A percentile compares a stretch with the other conserved stretches of the same genome.
Evolutionary conservation across 1,140 invertebrate species (phyloP).

Genomic region (Cydia amplana): DNA sequence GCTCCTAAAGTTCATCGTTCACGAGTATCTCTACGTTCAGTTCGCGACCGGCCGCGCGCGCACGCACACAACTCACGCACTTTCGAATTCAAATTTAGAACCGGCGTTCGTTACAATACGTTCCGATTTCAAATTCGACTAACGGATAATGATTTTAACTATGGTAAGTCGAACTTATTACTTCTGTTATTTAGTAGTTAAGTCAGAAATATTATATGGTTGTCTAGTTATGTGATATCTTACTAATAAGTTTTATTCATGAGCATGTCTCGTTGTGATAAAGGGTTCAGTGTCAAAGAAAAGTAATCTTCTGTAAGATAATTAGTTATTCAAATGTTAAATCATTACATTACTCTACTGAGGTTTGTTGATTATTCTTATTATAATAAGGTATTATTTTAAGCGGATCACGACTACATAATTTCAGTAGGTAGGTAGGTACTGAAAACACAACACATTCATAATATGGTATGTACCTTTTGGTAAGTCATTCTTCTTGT

Average conservation of each 20-base stretch:
- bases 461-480: no score
- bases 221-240: background rate
- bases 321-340: slow-evolving; percentile 31
- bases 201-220: background rate
- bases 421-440: background rate
- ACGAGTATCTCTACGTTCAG: slow-evolving; percentile 42
- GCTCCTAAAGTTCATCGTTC: slow-evolving; percentile 65
- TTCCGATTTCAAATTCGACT: slow-evolving; percentile 65
- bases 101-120: slow-evolving; percentile 53
- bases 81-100: slow-evolving; percentile 40
- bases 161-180: slow-evolving; percentile 49
- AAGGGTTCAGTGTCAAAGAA: slow-evolving; percentile 13
- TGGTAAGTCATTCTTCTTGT: no score
- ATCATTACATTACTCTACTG: background rate
- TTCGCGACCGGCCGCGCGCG: slow-evolving; percentile 62
- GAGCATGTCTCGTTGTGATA: slow-evolving; percentile 1
- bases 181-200: background rate
- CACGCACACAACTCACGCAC: slow-evolving; percentile 44
- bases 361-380: background rate
- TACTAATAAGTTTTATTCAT: slow-evolving; percentile 29
- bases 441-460: no score
- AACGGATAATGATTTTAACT: slow-evolving; percentile 54
- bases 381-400: background rate
- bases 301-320: slow-evolving; percentile 16
- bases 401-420: no score